Base-by-base conservation (phyloP, 2,888 invertebrate species). In the Ophion costatus region DNA sequence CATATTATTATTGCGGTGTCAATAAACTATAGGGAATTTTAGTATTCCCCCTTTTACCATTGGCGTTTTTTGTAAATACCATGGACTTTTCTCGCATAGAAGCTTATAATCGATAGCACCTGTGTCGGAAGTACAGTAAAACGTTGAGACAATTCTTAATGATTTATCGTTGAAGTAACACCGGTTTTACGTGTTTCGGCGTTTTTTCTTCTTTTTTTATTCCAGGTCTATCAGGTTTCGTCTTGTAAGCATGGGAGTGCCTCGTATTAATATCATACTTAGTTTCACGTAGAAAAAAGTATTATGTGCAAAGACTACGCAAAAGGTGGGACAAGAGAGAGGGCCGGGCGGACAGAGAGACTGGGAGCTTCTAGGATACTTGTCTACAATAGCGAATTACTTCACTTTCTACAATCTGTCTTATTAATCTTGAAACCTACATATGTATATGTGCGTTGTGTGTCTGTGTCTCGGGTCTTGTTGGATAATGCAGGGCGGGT, bases 341-440 rank as follows among this genome's bases (percentile, higher is more conserved):
- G 56, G 7, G 38, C 6, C 38, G 9, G 38, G 38, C 38, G 38
- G 6, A 38, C 38, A 38, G 38, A 38, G 38, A 38, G 38, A 38
- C 7, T 1, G 9, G 9, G 38, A 38, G 56, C 67, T 61, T 45
- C 61, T 79, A 73, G 66, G 76, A 57, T 71, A 64, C 67, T 71
- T 67, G 82, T 82, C 86, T 57, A 89, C 88, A 89, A 89, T 87
- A 67, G 88, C 86, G 89, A 90, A 91, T 91, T 91, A 91, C 91
- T 89, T 90, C 89, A 90, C 90, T 91, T 90, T 90, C 88, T 87
- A 85, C 87, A 90, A 92, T 92, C 92, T 89, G 80, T 85, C 90
- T 92, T 92, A 92, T 92, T 92, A 91, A 92, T 92, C 92, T 89
- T 83, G 86, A 90, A 9, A 38, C 38, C 38, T 90, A 91, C 88